Evolutionary conservation across 2,113 vertebrate species (phyloP).

Genomic region (Nicator chloris): DNA sequence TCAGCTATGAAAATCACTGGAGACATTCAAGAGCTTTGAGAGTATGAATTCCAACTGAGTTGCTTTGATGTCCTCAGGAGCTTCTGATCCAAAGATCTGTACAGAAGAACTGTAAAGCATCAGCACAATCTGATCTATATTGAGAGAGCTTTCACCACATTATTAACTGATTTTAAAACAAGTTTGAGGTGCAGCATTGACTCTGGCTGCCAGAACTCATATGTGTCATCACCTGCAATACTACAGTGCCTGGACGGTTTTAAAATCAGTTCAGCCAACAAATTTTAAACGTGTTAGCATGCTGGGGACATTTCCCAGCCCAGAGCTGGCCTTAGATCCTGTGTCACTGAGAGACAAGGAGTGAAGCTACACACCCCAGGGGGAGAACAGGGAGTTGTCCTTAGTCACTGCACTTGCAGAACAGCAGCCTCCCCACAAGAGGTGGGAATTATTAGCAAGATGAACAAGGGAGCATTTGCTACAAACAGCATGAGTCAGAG

Average conservation of each 20-base stretch:
- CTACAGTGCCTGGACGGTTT: neutral
- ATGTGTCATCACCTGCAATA: neutral
- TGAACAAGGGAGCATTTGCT: neutral
- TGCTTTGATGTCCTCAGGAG: neutral
- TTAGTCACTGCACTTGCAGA: conserved; percentile 8
- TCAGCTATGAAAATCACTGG: neutral
- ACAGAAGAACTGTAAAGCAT: neutral
- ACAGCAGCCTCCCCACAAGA: neutral
- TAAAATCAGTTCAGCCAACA: neutral
- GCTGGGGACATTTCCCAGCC: neutral
- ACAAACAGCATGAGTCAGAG: neutral
- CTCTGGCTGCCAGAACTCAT: neutral
- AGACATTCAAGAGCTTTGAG: neutral
- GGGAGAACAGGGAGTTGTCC: neutral
- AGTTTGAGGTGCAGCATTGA: neutral
- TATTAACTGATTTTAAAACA: neutral
- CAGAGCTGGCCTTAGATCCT: neutral
- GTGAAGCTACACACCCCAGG: neutral
- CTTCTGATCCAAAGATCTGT: neutral
- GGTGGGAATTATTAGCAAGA: neutral
- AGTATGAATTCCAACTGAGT: neutral
- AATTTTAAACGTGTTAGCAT: neutral
- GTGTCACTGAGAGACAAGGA: neutral
- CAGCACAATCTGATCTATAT: neutral
- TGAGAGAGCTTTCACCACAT: neutral